These are phyloP conservation scores for Magallana angulata DNA, from an alignment of 1,140 invertebrate genomes.

Conservation along the genomic window DNA sequence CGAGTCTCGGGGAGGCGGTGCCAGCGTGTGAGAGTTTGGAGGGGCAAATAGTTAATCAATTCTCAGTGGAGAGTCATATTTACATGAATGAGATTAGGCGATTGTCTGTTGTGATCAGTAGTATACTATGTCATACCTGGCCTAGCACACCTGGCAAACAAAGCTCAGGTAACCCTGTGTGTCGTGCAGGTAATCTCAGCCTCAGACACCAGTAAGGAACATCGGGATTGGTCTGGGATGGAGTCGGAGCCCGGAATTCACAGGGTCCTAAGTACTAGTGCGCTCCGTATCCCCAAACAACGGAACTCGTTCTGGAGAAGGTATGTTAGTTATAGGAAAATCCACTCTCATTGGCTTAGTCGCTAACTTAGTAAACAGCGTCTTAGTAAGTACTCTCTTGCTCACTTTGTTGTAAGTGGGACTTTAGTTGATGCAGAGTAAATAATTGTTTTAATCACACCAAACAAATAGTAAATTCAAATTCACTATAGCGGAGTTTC, in stretches of 20 bases:
- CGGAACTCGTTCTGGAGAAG: constrained; percentile 72
- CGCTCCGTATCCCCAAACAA: constrained; percentile 68
- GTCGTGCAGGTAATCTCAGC: background rate
- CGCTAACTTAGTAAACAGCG: no score
- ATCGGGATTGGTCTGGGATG: background rate
- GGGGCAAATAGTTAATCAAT: background rate
- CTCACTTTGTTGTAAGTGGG: no score
- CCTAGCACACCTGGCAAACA: background rate
- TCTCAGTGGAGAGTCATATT: background rate
- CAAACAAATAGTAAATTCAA: no score
- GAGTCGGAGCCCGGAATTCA: constrained; percentile 52
- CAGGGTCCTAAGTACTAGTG: constrained; percentile 73
- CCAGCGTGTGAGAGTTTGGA: background rate
- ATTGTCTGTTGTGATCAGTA: background rate
- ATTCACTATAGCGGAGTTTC: no score
- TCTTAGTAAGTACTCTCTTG: no score
- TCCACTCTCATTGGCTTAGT: no score
- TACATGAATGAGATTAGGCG: background rate
- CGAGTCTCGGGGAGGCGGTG: background rate
- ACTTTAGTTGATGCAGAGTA: no score
- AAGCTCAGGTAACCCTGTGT: background rate
- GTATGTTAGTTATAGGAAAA: constrained; percentile 54
- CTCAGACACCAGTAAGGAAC: background rate
- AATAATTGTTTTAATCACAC: no score
- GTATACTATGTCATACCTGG: background rate